Evolutionary conservation across 2,888 invertebrate genomes (phyloP).

Genomic region (Orthosia gracilis): DNA sequence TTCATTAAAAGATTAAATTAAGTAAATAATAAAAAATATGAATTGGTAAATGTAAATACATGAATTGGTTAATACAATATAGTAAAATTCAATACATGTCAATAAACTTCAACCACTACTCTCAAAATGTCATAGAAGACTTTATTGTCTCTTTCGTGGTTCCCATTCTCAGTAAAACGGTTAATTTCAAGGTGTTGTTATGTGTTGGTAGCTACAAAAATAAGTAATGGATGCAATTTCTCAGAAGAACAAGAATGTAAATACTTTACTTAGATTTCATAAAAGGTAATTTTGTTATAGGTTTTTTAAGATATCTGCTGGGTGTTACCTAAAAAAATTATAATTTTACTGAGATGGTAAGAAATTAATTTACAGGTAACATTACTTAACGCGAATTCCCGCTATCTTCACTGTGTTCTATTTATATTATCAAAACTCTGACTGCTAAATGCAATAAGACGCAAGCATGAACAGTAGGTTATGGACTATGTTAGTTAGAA

Average conservation of each 20-base stretch:
- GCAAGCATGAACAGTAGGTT: slow-evolving; percentile 4
- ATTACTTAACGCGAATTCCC: slow-evolving; percentile 31
- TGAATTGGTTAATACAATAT: too few species aligned
- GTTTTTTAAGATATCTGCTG: too few species aligned
- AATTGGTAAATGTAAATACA: too few species aligned
- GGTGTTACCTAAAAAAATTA: background rate
- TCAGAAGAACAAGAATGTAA: background rate
- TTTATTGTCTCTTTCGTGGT: background rate
- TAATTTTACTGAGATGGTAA: slow-evolving; percentile 18
- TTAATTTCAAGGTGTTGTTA: background rate
- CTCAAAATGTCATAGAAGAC: too few species aligned
- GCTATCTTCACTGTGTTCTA: slow-evolving; percentile 32
- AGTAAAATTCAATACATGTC: too few species aligned
- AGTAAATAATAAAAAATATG: too few species aligned
- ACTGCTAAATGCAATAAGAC: slow-evolving; percentile 28
- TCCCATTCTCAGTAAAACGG: background rate
- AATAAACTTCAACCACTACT: too few species aligned
- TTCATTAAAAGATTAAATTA: too few species aligned
- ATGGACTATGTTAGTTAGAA: accelerated
- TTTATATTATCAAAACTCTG: slow-evolving; percentile 6
- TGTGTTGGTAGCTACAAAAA: background rate
- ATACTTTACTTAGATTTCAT: too few species aligned
- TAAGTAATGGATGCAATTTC: background rate
- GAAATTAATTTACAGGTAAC: slow-evolving; percentile 31
- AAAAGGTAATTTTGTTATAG: too few species aligned